Evolutionary conservation across 2,797 vertebrate genomes (phyloP), one percentile per base, ranked within the genome.

Genomic region (Semaprochilodus insignis): DNA sequence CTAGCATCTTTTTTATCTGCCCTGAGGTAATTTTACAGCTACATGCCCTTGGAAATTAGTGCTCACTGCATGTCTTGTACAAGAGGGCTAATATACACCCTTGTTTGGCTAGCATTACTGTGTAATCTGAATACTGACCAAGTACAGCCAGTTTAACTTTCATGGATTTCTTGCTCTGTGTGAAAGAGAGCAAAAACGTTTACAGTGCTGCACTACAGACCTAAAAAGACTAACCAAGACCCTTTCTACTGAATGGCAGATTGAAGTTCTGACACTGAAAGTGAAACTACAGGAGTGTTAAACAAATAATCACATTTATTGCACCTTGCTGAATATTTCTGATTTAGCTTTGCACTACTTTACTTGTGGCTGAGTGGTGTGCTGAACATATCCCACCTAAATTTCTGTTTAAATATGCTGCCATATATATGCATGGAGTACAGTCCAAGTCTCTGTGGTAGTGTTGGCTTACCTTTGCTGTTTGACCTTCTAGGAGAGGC

Each of bases 401-500:
- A 44, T 44, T 44, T 44, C 6, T 10, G 8, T 44, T 44, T 2
- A 4, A 44, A 44, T 44, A 44, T 44, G 40, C 40, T 44, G 40
- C 8, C 52, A 55, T 55, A 11, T 3, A 60, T 34, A 31, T 17
- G 15, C 25, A 62, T 27, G 3, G 4, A 11, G 27, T 66, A 21
- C 31, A 19, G 15, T 36, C 6, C 10, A 25, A 62, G 15, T 19
- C 27, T 48, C 8, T 48, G 36, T 31, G 25, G 67, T 1, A 21
- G n/a, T 78, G 16, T 66, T 77, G 36, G 71, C 85, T 84, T 71
- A 87, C 77, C 44, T 88, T 69, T 89, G 72, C 52, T 87, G 66
- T 92, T 91, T 91, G 57, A 44, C 80, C 34, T 89, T 91, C 66
- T 90, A 92, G 92, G 19, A 17, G 0, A 70, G 0, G 54, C 69